A percentile compares a stretch with the other conserved stretches of the same genome.
Conservation (phyloP, 1,140 invertebrate genomes). For the Panonychus citri region DNA sequence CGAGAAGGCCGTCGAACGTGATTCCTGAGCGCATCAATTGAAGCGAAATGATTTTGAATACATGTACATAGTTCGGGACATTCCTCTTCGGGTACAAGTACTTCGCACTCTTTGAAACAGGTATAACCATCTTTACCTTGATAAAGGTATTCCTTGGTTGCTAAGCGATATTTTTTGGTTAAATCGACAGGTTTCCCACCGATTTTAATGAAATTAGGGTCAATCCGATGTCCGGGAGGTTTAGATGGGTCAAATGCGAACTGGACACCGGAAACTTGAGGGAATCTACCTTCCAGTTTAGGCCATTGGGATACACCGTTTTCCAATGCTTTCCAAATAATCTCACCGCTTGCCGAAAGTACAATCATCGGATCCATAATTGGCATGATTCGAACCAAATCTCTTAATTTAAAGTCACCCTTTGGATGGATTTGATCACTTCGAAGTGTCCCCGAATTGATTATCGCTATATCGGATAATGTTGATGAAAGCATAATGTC, state of each 20-base stretch:
- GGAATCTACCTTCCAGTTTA: constrained; percentile 53
- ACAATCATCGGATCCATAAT: constrained; percentile 60
- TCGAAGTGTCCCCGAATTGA: constrained; percentile 66
- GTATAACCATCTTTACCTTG: constrained; percentile 60
- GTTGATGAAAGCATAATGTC: constrained; percentile 58
- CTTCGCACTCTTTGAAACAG: constrained; percentile 41
- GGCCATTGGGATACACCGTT: constrained; percentile 53
- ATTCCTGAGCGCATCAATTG: constrained; percentile 48
- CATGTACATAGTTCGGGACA: constrained; percentile 53
- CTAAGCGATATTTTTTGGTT: constrained; percentile 41
- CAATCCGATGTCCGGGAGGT: constrained; percentile 40
- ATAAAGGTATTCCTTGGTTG: constrained; percentile 48
- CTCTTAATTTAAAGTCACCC: constrained; percentile 54
- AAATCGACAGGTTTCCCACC: constrained; percentile 54
- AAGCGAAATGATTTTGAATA: constrained; percentile 65
- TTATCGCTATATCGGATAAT: constrained; percentile 51
- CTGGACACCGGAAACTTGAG: constrained; percentile 50
- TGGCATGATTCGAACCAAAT: constrained; percentile 55
- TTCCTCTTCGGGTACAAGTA: constrained; percentile 52
- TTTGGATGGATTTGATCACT: constrained; percentile 47
- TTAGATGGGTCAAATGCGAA: constrained; percentile 60
- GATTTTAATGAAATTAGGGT: constrained; percentile 43
- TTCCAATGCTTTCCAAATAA: constrained; percentile 47
- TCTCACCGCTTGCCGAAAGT: constrained; percentile 33
- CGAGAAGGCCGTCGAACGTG: constrained; percentile 42